Evolutionary conservation across 2,888 invertebrate genomes (phyloP), one percentile per base, ranked within the genome.

Genomic region (Therioaphis trifolii): DNA sequence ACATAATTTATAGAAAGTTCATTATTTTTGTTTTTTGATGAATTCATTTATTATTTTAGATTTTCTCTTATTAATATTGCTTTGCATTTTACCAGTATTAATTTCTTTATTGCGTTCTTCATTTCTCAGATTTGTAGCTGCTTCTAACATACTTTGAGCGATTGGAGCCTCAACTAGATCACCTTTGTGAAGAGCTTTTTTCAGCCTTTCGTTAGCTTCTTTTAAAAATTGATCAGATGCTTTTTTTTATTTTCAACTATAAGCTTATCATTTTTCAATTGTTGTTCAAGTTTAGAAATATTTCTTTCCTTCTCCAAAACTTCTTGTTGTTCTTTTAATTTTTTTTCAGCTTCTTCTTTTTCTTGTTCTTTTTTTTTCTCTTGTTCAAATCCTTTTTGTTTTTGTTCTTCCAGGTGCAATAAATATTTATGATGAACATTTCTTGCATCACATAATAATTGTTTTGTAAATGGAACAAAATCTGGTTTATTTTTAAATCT

Each of bases 261-360:
- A 35, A 35, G 35, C 35, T 35, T 35, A 35, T 18, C 55, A 4
- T 18, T 55, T 55, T 55, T 15, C 55, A 55, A 55, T 18, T 55
- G n/a, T 7, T 4, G n/a, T 18, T 55, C 55, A 55, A 55, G 18
- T 18, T 55, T 55, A 55, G n/a, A 18, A 55, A 55, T 55, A 55
- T 55, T 55, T 55, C 55, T 55, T 55, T 55, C 55, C 55, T 55
- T 55, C n/a, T 55, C n/a, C 55, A 55, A 55, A 55, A 55, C 55
- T 55, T 55, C 55, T 55, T 55, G 3, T 55, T 55, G 18, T 55
- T 35, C 35, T 7, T 35, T 35, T 7, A 35, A 7, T 35, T 35
- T 35, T 35, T 35, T 35, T 35, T 35, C 35, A 35, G 35, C 35
- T 35, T 35, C 7, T 35, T 5, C 35, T 35, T 35, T 35, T 35